phyloP scores from a whole-genome alignment of 2,113 vertebrate species.

The Notiomystis cincta region DNA sequence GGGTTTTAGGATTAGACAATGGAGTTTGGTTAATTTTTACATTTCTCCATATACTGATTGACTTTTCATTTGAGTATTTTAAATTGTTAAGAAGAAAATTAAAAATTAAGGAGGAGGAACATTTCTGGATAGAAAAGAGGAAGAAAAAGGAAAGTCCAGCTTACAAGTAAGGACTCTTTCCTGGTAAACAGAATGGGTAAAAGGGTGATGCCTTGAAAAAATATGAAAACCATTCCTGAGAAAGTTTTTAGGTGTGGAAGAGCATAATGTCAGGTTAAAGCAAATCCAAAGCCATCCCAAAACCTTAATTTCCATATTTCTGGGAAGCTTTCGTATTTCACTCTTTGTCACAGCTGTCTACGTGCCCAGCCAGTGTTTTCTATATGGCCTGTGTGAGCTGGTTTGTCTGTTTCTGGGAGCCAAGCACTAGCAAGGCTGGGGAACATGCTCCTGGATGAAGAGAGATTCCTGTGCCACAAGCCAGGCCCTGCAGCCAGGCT shows the following conservation, averaged over 20 bases:
- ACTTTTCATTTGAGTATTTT: not conserved
- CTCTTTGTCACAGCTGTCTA: not conserved
- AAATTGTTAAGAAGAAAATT: not conserved
- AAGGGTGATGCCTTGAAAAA: not conserved
- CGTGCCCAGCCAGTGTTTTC: not conserved
- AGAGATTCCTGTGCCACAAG: not conserved
- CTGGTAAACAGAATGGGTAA: not conserved
- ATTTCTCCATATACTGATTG: not conserved
- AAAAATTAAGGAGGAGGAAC: not conserved
- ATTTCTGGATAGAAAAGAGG: not conserved
- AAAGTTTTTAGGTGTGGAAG: not conserved
- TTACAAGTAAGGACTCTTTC: not conserved
- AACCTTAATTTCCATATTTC: not conserved
- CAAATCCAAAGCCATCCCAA: not conserved
- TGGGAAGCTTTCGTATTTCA: not conserved
- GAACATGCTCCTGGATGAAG: not conserved
- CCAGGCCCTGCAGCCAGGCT: not conserved
- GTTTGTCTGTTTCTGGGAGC: not conserved
- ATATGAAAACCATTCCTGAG: not conserved
- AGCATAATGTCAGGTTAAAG: not conserved
- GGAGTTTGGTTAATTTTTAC: not conserved
- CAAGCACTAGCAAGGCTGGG: not conserved
- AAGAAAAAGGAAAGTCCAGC: not conserved
- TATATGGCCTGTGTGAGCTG: not conserved
- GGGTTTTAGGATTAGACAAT: not conserved